phyloP scores from a whole-genome alignment of 2,113 vertebrate species.

The Brevimyrus niger region DNA sequence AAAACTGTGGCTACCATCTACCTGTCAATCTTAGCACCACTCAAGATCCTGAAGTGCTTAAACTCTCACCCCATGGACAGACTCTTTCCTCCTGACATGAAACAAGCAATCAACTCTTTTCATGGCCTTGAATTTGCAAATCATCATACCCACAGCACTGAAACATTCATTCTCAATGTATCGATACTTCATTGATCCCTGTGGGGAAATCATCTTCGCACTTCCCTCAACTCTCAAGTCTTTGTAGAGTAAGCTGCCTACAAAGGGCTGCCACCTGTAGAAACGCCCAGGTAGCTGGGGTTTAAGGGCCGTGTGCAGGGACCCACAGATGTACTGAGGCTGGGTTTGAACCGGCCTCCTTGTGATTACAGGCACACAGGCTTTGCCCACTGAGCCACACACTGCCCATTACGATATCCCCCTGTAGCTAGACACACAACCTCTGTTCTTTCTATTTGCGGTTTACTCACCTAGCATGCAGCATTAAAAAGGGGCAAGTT shows the following conservation, averaged over 20 bases:
- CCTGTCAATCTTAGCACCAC: background rate
- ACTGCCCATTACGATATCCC: background rate
- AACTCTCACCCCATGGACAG: background rate
- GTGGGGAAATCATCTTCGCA: too few species aligned
- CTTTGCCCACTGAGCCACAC: too few species aligned
- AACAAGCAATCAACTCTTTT: background rate
- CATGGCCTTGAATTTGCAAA: background rate
- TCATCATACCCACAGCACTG: background rate
- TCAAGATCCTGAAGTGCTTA: background rate
- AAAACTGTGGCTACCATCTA: background rate
- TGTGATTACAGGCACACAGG: too few species aligned
- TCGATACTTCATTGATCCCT: background rate
- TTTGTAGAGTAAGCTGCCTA: too few species aligned
- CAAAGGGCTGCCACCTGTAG: too few species aligned
- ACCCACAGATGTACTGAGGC: too few species aligned
- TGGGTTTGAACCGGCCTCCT: too few species aligned
- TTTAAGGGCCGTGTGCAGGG: too few species aligned
- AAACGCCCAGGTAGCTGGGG: too few species aligned
- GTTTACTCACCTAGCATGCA: background rate
- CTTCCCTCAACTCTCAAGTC: too few species aligned
- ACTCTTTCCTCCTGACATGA: background rate
- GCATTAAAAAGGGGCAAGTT: background rate
- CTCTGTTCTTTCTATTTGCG: background rate
- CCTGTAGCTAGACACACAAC: background rate
- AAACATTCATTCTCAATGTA: background rate